Evolutionary conservation across 2,797 vertebrate species (phyloP).

Genomic region (Arrhamphus sclerolepis): DNA sequence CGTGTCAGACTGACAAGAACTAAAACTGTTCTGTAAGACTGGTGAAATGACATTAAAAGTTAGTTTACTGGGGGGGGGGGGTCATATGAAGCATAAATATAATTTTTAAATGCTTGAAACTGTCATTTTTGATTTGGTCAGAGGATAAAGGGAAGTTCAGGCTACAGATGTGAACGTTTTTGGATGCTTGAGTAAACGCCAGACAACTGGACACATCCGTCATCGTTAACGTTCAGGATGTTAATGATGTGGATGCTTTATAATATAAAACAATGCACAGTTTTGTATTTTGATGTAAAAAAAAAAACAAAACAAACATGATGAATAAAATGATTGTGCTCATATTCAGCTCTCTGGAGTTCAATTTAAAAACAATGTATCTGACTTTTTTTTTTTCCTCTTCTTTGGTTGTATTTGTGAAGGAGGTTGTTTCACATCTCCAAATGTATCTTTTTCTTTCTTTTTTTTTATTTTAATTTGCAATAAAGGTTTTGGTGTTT

Average conservation of each 20-base stretch:
- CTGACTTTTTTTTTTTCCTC: conserved; percentile 24
- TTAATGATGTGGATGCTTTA: conserved; percentile 48
- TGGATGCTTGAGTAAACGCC: conserved; percentile 1
- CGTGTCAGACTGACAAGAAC: too few species aligned
- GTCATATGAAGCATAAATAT: too few species aligned
- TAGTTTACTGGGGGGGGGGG: too few species aligned
- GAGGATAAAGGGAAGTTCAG: background rate
- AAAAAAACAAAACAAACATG: too few species aligned
- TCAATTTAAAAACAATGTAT: conserved; percentile 45
- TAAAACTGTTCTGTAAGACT: background rate
- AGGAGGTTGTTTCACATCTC: conserved; percentile 29
- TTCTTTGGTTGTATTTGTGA: conserved; percentile 62
- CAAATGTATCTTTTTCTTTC: conserved; percentile 35
- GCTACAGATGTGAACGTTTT: background rate
- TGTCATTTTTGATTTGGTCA: too few species aligned
- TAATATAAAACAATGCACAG: conserved; percentile 36
- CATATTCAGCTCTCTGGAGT: conserved; percentile 39
- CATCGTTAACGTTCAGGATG: conserved; percentile 14
- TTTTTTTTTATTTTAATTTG: conserved; percentile 56
- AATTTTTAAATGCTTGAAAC: too few species aligned
- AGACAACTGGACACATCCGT: background rate
- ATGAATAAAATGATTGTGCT: conserved; percentile 5
- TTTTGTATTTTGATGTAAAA: conserved; percentile 64
- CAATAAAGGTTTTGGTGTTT: conserved; percentile 79
- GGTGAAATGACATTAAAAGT: too few species aligned